Evolutionary conservation across 2,888 invertebrate species (phyloP).

Genomic region (Scaptomyza cyrtandrae): DNA sequence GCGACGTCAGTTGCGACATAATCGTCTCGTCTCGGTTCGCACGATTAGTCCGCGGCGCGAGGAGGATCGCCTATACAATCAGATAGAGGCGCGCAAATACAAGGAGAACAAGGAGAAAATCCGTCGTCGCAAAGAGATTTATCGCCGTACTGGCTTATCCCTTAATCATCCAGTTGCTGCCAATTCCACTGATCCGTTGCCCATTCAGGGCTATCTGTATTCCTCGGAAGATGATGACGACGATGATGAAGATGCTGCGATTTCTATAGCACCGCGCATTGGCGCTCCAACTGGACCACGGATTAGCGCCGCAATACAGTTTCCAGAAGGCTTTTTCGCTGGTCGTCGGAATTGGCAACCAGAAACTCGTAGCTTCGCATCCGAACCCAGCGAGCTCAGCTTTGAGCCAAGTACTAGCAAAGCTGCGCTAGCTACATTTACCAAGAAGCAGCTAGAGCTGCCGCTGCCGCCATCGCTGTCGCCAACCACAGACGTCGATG

Average conservation of each 20-base stretch:
- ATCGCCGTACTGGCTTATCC: slow-evolving; percentile 53
- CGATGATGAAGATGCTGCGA: background rate
- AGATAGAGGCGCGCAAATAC: slow-evolving; percentile 89
- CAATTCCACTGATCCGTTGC: slow-evolving; percentile 11
- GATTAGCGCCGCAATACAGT: background rate
- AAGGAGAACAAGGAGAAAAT: slow-evolving; percentile 92
- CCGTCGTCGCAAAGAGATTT: slow-evolving; percentile 85
- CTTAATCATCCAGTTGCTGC: slow-evolving; percentile 1
- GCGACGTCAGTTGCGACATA: slow-evolving; percentile 86
- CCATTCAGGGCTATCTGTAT: slow-evolving; percentile 60
- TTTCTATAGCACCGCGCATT: background rate
- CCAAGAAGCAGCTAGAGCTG: background rate
- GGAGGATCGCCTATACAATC: slow-evolving; percentile 89
- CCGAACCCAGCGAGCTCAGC: background rate
- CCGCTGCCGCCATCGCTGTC: background rate
- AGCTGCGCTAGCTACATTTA: background rate
- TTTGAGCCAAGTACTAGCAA: background rate
- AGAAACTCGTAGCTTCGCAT: background rate
- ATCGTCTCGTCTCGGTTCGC: slow-evolving; percentile 86
- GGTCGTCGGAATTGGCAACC: background rate
- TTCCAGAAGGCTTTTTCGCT: background rate
- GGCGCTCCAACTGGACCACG: slow-evolving; percentile 3
- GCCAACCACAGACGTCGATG: background rate
- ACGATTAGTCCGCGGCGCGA: slow-evolving; percentile 91
- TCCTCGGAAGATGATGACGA: slow-evolving; percentile 44